phyloP scores from a whole-genome alignment of 2,888 invertebrate genomes.

The Gasteruption jaculator region DNA sequence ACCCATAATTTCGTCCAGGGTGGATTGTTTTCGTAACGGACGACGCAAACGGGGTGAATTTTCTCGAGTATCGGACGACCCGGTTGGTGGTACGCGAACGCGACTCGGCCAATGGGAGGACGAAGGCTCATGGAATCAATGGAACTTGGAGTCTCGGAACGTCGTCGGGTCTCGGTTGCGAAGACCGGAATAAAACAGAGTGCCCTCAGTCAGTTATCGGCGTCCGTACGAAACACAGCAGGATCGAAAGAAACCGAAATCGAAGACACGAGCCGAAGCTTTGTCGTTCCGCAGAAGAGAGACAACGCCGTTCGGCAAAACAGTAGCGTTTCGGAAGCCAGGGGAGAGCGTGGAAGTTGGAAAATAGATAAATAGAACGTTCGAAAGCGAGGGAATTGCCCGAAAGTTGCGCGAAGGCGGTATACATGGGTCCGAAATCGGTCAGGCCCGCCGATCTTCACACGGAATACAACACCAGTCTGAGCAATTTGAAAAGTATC shows the following conservation, averaged over 20 bases:
- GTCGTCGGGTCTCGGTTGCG: too few relatives aligned
- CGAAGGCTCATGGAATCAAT: constrained; percentile 17
- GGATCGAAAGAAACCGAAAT: background rate
- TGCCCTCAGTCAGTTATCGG: constrained; percentile 40
- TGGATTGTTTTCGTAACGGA: too few relatives aligned
- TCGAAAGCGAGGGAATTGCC: constrained; percentile 3
- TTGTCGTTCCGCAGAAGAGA: constrained; percentile 1
- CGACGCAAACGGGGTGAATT: background rate
- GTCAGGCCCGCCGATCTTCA: constrained; percentile 34
- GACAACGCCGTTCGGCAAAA: background rate
- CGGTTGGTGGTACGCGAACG: constrained; percentile 20
- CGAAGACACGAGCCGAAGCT: too few relatives aligned
- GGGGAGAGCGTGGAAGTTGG: background rate
- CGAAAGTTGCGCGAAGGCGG: constrained; percentile 20
- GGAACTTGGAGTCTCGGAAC: constrained; percentile 22
- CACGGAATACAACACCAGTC: constrained; percentile 35
- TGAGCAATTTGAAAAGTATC: constrained; percentile 39
- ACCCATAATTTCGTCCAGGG: too few relatives aligned
- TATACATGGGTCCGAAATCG: constrained; percentile 44
- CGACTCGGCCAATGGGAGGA: constrained; percentile 24
- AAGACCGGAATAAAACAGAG: background rate
- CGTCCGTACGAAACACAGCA: constrained; percentile 34
- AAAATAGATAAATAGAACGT: constrained; percentile 12
- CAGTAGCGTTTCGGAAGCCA: background rate
- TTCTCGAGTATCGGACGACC: constrained; percentile 16